Evolutionary conservation across 1,140 invertebrate genomes (phyloP).

Genomic region (Mercenaria mercenaria): DNA sequence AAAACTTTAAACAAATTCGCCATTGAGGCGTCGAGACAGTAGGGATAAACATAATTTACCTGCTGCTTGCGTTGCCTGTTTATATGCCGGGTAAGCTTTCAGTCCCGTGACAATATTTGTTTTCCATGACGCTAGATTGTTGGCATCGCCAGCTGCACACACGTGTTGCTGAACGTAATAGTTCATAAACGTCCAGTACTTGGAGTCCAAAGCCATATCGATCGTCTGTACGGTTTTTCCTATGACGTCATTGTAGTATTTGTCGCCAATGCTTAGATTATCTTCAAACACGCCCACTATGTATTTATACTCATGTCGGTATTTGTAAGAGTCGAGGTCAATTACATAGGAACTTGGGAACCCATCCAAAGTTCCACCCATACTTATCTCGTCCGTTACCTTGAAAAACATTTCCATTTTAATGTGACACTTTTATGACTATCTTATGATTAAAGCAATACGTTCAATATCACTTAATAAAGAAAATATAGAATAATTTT

Average conservation of each 20-base stretch:
- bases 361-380: conserved; percentile 71
- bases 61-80: conserved; percentile 2
- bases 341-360: conserved; percentile 67
- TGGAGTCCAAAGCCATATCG: conserved; percentile 54
- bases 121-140: conserved; percentile 56
- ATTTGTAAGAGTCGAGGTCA: conserved; percentile 64
- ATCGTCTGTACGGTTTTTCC: conserved; percentile 65
- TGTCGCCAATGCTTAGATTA: conserved; percentile 62
- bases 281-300: conserved; percentile 66
- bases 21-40: no score
- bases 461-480: neutral
- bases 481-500: no score
- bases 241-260: conserved; percentile 68
- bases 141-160: conserved; percentile 42
- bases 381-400: conserved; percentile 58
- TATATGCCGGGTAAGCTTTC: conserved; percentile 33
- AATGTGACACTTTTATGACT: neutral
- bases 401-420: conserved; percentile 51
- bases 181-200: conserved; percentile 63
- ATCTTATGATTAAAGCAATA: neutral
- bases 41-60: no score
- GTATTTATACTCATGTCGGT: conserved; percentile 58
- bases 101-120: conserved; percentile 41
- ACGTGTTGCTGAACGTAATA: conserved; percentile 6
- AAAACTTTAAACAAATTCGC: no score